Base-by-base conservation (phyloP, 2,888 invertebrate species). In the Priocnemis perturbator region DNA sequence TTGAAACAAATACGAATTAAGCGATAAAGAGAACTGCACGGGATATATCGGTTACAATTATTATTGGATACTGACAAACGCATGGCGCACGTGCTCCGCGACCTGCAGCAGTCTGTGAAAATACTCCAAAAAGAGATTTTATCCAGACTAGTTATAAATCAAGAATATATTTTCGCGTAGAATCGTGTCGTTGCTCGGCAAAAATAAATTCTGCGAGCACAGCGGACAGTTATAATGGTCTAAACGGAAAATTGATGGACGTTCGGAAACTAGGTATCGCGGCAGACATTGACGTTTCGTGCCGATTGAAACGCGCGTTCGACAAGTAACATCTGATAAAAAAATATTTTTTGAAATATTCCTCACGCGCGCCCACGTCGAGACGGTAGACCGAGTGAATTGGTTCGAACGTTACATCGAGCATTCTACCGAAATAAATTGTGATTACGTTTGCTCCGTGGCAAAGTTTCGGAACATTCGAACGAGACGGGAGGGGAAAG, bases 201-300 rank as follows among this genome's bases (percentile, higher is more conserved):
- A 37, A 37, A 37, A 37, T 37, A 37, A 37, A 37, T 9, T 55
- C 5, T 9, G 26, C 15, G 15, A 55, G 17, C 17, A 14, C 55
- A 20, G 26, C 26, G 26, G n/a, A 21, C 21, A 14, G 26, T 11
- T 55, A 23, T 23, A n/a, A 3, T 26, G 7, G 26, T 26, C n/a
- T 23, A 26, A 55, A 7, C 21, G 17, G n/a, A 55, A 55, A 26
- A 55, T 9, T n/a, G 26, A 55, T 26, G 26, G n/a, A 4, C n/a
- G 2, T 15, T 19, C n/a, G n/a, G 14, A n/a, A n/a, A 55, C 26
- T 17, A 55, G 23, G 23, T 26, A 55, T 23, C 23, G 15, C 3
- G 9, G n/a, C 55, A 23, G 26, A 55, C 23, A 20, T 55, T 55
- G 55, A 15, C n/a, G 15, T 55, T 55, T 55, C 15, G 9, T 55